Conservation (phyloP, 2,113 vertebrate species). For the Hypomesus transpacificus region DNA sequence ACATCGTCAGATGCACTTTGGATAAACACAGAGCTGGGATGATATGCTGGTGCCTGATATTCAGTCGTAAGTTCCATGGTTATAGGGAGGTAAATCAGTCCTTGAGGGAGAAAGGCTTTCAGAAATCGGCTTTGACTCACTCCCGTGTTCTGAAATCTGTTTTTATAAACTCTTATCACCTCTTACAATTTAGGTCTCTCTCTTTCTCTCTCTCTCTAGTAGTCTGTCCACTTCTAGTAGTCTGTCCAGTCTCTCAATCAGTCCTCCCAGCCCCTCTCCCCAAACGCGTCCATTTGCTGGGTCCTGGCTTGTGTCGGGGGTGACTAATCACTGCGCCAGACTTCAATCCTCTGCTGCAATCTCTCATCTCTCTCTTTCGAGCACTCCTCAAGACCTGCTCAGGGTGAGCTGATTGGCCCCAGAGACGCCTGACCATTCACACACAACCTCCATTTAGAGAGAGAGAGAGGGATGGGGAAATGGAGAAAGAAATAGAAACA, state of each 20-base stretch:
- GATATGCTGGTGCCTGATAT: too few relatives aligned
- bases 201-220: not conserved
- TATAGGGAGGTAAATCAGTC: too few relatives aligned
- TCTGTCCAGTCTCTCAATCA: not conserved
- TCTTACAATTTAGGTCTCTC: not conserved
- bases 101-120: too few relatives aligned
- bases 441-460: not conserved
- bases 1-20: too few relatives aligned
- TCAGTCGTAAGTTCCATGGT: too few relatives aligned
- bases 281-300: constrained; percentile 8
- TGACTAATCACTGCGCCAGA: constrained; percentile 20
- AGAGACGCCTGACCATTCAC: not conserved
- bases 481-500: too few relatives aligned
- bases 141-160: too few relatives aligned
- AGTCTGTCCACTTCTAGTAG: too few relatives aligned
- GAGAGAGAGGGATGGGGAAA: constrained; percentile 13
- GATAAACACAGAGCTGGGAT: too few relatives aligned
- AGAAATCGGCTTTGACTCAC: too few relatives aligned
- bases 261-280: constrained; percentile 1
- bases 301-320: constrained; percentile 16
- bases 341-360: constrained; percentile 9
- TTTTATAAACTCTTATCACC: too few relatives aligned
- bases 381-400: not conserved
- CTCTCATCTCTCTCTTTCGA: constrained; percentile 12
- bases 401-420: not conserved